Evolutionary conservation across 1,140 invertebrate genomes (phyloP).

Genomic region (Cyclina sinensis): DNA sequence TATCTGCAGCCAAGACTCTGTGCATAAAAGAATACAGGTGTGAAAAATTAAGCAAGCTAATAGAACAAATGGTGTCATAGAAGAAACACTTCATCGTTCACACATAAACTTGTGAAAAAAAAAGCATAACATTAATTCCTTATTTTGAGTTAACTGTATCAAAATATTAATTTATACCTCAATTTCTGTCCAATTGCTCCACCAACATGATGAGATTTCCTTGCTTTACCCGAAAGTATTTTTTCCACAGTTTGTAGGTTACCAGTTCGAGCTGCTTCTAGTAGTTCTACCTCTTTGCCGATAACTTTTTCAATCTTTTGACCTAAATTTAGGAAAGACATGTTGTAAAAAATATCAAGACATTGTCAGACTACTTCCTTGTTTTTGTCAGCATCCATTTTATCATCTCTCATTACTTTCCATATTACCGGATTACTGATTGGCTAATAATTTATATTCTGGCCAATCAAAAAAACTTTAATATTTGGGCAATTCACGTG

Average conservation of each 20-base stretch:
- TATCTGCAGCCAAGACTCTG: too few species aligned
- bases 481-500: not conserved
- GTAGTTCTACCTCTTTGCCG: constrained; percentile 98
- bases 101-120: too few species aligned
- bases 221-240: constrained; percentile 92
- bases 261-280: constrained; percentile 97
- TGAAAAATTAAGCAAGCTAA: too few species aligned
- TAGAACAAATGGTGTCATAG: too few species aligned
- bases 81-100: too few species aligned
- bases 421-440: constrained; percentile 1
- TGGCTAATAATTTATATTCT: not conserved
- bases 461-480: constrained; percentile 41
- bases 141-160: too few species aligned
- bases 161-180: too few species aligned
- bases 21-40: too few species aligned
- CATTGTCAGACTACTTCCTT: constrained; percentile 64
- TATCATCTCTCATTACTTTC: constrained; percentile 18
- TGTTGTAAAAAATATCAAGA: constrained; percentile 24
- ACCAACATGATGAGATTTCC: constrained; percentile 41
- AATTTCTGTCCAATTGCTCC: constrained; percentile 43
- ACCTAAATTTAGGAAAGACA: constrained; percentile 53
- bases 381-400: constrained; percentile 61
- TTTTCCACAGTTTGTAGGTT: constrained; percentile 96
- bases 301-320: constrained; percentile 85
- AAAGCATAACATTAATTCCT: too few species aligned